Evolutionary conservation across 2,888 invertebrate species (phyloP).

Genomic region (Troilus luridus): DNA sequence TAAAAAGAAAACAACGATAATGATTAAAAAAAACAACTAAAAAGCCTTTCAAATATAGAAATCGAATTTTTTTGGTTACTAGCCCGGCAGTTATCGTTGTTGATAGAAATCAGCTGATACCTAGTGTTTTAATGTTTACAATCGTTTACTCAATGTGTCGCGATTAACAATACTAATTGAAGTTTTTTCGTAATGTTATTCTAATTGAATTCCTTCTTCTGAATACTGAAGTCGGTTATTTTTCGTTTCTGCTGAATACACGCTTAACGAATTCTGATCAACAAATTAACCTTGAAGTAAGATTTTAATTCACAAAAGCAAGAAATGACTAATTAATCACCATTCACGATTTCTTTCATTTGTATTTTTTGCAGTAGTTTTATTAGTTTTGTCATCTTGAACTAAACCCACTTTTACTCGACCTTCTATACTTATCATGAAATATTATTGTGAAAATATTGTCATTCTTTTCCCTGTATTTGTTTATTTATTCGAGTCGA

Average conservation of each 20-base stretch:
- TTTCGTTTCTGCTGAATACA: background rate
- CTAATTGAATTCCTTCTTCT: background rate
- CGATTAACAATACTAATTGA: background rate
- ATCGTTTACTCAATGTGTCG: background rate
- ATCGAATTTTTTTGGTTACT: background rate
- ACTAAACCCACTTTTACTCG: too few relatives aligned
- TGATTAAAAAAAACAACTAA: background rate
- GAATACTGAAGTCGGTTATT: background rate
- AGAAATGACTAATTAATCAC: background rate
- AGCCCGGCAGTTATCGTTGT: background rate
- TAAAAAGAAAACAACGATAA: background rate
- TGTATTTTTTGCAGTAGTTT: too few relatives aligned
- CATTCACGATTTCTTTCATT: background rate
- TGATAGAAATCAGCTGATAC: slow-evolving; percentile 39
- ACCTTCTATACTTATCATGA: background rate
- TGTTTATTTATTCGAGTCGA: background rate
- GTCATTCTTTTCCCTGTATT: background rate
- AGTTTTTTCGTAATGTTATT: background rate
- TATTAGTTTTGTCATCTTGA: too few relatives aligned
- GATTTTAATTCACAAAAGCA: background rate
- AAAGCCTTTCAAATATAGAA: background rate
- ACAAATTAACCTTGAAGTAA: background rate
- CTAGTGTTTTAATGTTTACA: slow-evolving; percentile 8
- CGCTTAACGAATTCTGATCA: background rate
- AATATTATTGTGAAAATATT: background rate